Evolutionary conservation across 2,888 invertebrate species (phyloP), one percentile per base, ranked within the genome.

Genomic region (Coelinius sp.): DNA sequence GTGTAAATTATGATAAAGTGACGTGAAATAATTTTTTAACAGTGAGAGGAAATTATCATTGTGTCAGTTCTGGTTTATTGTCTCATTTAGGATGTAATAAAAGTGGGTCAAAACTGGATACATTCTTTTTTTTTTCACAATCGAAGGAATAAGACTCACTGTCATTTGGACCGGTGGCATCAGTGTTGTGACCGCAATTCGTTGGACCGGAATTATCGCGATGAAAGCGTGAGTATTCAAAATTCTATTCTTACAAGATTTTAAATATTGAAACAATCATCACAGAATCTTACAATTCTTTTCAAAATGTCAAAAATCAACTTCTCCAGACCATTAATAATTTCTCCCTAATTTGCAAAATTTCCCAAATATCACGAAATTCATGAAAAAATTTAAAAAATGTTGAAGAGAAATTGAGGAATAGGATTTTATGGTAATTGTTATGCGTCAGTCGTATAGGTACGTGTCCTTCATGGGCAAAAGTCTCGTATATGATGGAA

Each of bases 151-250:
- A 56, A 56, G 38, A 35, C 41, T 63, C 22, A 14, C 56, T 56
- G 46, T 49, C 46, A 17, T 56, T 56, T 52, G 12, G 20, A 17
- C 49, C 49, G 72, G 67, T 41, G 65, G 68, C n/a, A n/a, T n/a
- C n/a, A n/a, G n/a, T n/a, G n/a, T n/a, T 73, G 66, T 70, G 75
- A 76, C 70, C 71, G 75, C 67, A 56, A 73, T 74, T 75, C 74
- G 41, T 74, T 74, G 68, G 49, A 74, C 71, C 69, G 73, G 69
- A 67, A 44, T 70, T 73, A 73, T 74, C 69, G 68, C 71, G 75
- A 77, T 74, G 74, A 77, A 75, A 75, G 75, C 75, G 70, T 70
- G 46, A 75, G 70, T 68, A 20, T 24, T 22, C 38, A 10, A 35
- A 59, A 31, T 10, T 27, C 7, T 17, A 8, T 59, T 20, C 4